These are phyloP conservation scores for Tursiops truncatus DNA, from an alignment of 2,113 vertebrate species.

Conservation along the genomic window DNA sequence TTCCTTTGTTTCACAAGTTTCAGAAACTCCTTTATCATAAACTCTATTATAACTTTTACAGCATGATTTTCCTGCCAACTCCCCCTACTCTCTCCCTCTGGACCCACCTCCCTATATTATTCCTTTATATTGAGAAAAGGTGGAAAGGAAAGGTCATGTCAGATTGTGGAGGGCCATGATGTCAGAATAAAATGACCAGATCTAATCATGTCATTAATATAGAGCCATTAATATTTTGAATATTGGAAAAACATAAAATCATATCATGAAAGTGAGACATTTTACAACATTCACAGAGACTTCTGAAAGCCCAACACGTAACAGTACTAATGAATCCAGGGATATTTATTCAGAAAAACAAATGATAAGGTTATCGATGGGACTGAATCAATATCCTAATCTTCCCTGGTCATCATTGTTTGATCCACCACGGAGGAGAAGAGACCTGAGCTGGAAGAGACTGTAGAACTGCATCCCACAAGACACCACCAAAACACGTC, in stretches of 20 bases:
- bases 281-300: background rate
- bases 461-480: background rate
- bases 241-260: background rate
- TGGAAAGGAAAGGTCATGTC: background rate
- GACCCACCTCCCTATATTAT: background rate
- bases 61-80: background rate
- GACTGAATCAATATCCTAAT: background rate
- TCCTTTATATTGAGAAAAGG: background rate
- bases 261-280: background rate
- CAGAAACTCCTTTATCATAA: background rate
- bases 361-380: background rate
- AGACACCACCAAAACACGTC: background rate
- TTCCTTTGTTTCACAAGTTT: conserved; percentile 6
- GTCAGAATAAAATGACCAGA: background rate
- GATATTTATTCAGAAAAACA: background rate
- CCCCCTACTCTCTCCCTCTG: background rate
- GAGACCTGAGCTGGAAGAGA: background rate
- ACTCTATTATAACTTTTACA: background rate
- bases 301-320: background rate
- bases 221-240: background rate
- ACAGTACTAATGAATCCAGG: background rate
- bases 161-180: background rate
- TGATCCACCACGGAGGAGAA: background rate
- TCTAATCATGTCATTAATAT: background rate
- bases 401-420: background rate